phyloP scores from a whole-genome alignment of 2,113 vertebrate genomes.

The Bucco capensis region DNA sequence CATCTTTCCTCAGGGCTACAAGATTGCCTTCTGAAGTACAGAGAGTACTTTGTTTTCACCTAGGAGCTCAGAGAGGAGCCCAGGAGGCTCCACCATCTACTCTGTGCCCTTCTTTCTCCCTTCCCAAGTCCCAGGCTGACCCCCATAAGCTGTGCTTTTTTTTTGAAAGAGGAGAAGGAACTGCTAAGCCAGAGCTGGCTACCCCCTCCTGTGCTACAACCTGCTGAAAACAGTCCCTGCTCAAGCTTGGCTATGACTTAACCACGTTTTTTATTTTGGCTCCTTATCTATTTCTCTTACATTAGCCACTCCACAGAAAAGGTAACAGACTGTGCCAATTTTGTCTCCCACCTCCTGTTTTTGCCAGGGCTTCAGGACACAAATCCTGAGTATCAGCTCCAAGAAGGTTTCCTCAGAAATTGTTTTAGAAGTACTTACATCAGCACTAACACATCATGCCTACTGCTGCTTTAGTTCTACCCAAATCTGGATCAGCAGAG shows the following conservation, averaged over 20 bases:
- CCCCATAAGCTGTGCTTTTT: background rate
- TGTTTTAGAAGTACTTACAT: background rate
- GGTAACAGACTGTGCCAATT: background rate
- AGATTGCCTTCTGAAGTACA: background rate
- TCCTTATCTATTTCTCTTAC: background rate
- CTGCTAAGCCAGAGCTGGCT: conserved; percentile 21
- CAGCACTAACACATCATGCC: background rate
- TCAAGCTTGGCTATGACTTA: background rate
- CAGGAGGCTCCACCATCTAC: background rate
- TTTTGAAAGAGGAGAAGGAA: conserved; percentile 45
- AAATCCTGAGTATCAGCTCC: background rate
- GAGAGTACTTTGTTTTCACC: background rate
- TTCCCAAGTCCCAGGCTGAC: background rate
- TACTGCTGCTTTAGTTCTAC: background rate
- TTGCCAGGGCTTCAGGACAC: background rate
- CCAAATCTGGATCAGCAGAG: background rate
- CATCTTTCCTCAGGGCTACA: background rate
- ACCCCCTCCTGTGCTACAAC: background rate
- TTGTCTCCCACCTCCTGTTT: background rate
- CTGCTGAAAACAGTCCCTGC: background rate
- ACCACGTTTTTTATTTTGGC: background rate
- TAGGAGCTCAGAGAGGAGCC: background rate
- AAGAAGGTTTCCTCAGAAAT: background rate
- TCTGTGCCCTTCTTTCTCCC: background rate
- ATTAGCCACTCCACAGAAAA: background rate